Percentiles rank a stretch among this genome's conserved stretches.
These are phyloP conservation scores for Melikaiella ostensackeni DNA, from an alignment of 2,888 invertebrate species.

Conservation along the genomic window DNA sequence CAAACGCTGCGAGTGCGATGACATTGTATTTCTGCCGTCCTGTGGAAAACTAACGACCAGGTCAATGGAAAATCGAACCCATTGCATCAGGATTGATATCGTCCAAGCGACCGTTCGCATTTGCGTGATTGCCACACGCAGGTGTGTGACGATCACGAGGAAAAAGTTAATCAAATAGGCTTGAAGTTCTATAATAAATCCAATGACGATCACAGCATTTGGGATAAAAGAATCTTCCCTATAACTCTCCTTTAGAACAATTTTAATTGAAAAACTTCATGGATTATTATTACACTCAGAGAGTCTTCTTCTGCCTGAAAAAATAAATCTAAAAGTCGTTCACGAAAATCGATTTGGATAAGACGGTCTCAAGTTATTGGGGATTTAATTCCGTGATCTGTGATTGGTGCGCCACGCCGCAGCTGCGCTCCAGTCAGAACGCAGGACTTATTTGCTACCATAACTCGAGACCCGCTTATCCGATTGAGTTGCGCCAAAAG, in stretches of 20 bases:
- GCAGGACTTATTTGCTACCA: not conserved
- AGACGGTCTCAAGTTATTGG: not conserved
- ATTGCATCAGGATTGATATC: conserved; percentile 36
- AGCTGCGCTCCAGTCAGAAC: not conserved
- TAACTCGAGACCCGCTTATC: not conserved
- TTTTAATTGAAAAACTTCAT: not conserved
- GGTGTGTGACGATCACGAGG: not conserved
- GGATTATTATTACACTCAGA: not conserved
- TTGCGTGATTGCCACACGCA: conserved; percentile 26
- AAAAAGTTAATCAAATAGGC: not conserved
- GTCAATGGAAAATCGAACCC: conserved; percentile 34
- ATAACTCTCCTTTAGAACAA: not conserved
- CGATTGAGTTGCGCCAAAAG: not conserved
- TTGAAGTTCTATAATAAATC: not conserved
- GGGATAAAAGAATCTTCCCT: no score
- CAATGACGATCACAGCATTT: not conserved
- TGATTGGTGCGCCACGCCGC: not conserved
- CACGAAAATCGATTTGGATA: not conserved
- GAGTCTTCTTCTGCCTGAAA: not conserved
- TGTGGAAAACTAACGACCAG: conserved; percentile 36
- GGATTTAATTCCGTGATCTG: not conserved
- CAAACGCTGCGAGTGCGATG: conserved; percentile 35
- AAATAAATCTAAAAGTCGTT: not conserved
- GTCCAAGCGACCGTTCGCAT: conserved; percentile 16
- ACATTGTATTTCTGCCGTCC: conserved; percentile 36